Evolutionary conservation across 2,888 invertebrate species (phyloP), one percentile per base, ranked within the genome.

Genomic region (Spatulosminthurus flaviceps): DNA sequence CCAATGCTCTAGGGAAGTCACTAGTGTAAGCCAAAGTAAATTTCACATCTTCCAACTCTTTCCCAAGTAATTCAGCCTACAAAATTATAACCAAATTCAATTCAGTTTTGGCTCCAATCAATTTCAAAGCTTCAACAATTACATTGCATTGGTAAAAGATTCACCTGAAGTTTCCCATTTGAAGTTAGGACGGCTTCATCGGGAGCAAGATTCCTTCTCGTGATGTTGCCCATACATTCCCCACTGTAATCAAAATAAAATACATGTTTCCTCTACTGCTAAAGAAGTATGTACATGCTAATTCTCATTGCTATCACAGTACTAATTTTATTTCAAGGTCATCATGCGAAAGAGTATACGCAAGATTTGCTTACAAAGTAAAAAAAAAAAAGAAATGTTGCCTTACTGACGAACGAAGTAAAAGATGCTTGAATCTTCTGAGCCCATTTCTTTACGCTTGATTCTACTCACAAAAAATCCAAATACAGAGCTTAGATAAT

Each of bases 21-120:
- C 78, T 78, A 16, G 73, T 34, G n/a, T 22, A 64, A n/a, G 67
- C 78, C 5, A 28, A 24, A 7, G 78, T 64, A n/a, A 78, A 78
- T 24, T 78, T 73, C 21, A 64, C 73, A 21, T 71, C 64, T 16
- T 29, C 16, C 24, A 78, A 41, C 7, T 22, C 19, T n/a, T 73
- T 5, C 4, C 78, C 78, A 26, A 78, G 66, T 24, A 73, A 28
- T 7, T 13, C 34, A 1, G 78, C 77, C 77, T 77, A 41, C 22
- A 24, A 34, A 28, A 70, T 28, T 19, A 24, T 24, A n/a, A 21
- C 9, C 11, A 16, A 64, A 21, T 64, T n/a, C n/a, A n/a, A n/a
- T n/a, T n/a, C n/a, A n/a, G n/a, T n/a, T n/a, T n/a, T n/a, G n/a
- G n/a, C n/a, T n/a, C n/a, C n/a, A n/a, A n/a, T n/a, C n/a, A n/a